phyloP scores from a whole-genome alignment of 1,140 invertebrate species.

The Aphis gossypii region DNA sequence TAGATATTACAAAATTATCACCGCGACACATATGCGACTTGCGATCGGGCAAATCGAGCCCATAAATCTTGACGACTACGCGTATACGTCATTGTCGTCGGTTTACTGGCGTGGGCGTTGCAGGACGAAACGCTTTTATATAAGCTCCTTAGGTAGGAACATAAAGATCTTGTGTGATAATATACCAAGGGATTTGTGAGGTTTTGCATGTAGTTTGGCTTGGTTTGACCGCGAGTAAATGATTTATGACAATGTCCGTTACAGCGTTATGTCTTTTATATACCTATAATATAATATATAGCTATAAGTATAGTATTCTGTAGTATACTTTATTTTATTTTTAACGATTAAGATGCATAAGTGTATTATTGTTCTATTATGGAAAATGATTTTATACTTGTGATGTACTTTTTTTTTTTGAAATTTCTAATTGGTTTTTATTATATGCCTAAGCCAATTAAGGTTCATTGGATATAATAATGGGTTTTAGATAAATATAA shows the following conservation, averaged over 20 bases:
- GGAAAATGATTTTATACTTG: neutral
- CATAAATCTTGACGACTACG: slow-evolving; percentile 27
- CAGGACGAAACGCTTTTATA: neutral
- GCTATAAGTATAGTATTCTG: neutral
- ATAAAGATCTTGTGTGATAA: slow-evolving; percentile 13
- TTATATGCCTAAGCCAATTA: no score
- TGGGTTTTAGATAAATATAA: neutral
- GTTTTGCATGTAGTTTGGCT: neutral
- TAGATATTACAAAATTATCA: neutral
- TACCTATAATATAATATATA: neutral
- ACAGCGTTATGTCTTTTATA: neutral
- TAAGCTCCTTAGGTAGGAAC: slow-evolving; percentile 24
- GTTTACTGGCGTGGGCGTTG: neutral
- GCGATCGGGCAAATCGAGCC: neutral
- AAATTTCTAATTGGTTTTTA: neutral
- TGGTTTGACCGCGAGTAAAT: neutral
- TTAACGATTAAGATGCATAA: neutral
- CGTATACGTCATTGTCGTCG: neutral
- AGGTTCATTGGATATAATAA: neutral
- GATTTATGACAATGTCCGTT: slow-evolving; percentile 4
- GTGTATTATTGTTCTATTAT: neutral
- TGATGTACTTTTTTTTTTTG: neutral
- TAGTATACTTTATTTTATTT: neutral
- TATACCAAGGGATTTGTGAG: slow-evolving; percentile 11
- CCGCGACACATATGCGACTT: neutral